phyloP scores from a whole-genome alignment of 2,888 invertebrate genomes.

The Chymomyza procnemis region DNA sequence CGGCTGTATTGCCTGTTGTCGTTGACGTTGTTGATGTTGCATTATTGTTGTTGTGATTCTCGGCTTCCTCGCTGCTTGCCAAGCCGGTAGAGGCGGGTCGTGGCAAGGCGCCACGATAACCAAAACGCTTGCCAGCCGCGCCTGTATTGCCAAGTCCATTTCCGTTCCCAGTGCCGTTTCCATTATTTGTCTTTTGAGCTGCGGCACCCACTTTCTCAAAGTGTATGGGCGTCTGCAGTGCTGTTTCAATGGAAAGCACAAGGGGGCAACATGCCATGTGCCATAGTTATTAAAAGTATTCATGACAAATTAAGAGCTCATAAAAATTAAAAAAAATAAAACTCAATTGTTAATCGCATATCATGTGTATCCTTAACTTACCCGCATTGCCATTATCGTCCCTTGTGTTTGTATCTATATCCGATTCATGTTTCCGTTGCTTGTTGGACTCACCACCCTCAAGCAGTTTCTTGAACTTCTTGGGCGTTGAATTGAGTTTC shows the following conservation, averaged over 20 bases:
- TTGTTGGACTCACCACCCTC: constrained; percentile 49
- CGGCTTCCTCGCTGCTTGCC: constrained; percentile 74
- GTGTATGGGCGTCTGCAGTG: constrained; percentile 44
- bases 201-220: constrained; percentile 77
- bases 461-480: constrained; percentile 74
- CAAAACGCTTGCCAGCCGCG: constrained; percentile 85
- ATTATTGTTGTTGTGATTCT: constrained; percentile 46
- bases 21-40: constrained; percentile 81
- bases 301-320: constrained; percentile 48
- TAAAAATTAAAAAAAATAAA: constrained; percentile 22
- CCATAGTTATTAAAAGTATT: constrained; percentile 25
- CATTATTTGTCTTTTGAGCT: constrained; percentile 74
- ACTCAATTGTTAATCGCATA: not conserved
- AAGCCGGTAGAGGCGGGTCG: constrained; percentile 81
- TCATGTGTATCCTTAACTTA: constrained; percentile 43
- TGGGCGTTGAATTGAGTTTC: constrained; percentile 81
- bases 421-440: constrained; percentile 37
- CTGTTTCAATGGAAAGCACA: not conserved
- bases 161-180: constrained; percentile 81
- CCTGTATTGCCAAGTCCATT: constrained; percentile 80
- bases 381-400: constrained; percentile 78
- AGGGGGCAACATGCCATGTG: constrained; percentile 33
- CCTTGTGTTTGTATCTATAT: constrained; percentile 46
- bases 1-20: constrained; percentile 64
- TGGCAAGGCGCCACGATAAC: constrained; percentile 83